A percentile compares a stretch with the other conserved stretches of the same genome.
These are phyloP conservation scores for Centrocercus urophasianus DNA, from an alignment of 2,113 vertebrate genomes.

Conservation along the genomic window DNA sequence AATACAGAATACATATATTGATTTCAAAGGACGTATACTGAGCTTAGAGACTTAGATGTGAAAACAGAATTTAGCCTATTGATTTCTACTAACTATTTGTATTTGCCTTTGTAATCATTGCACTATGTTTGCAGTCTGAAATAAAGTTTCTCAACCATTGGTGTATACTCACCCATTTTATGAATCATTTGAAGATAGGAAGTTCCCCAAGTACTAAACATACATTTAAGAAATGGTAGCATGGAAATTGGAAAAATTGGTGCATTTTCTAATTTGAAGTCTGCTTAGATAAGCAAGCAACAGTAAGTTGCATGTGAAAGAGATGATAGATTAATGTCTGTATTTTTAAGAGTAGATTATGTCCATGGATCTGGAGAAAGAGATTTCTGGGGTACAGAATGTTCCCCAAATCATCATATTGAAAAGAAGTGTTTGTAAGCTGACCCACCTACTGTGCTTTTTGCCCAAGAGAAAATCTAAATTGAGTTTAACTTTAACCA, in stretches of 20 bases:
- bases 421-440: background rate
- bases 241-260: background rate
- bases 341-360: background rate
- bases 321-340: accelerated
- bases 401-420: accelerated
- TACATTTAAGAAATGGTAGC: background rate
- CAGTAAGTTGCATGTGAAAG: background rate
- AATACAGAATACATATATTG: background rate
- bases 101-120: background rate
- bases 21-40: background rate
- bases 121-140: background rate
- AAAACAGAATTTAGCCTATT: background rate
- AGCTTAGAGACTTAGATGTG: background rate
- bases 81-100: background rate
- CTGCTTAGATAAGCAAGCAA: background rate
- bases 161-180: background rate
- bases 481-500: background rate
- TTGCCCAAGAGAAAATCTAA: background rate
- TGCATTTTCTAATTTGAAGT: background rate
- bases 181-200: background rate
- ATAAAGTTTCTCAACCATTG: background rate
- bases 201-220: background rate
- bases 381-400: background rate
- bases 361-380: background rate
- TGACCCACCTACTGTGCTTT: background rate